Evolutionary conservation across 2,113 vertebrate species (phyloP).

Genomic region (Cathartes aura): DNA sequence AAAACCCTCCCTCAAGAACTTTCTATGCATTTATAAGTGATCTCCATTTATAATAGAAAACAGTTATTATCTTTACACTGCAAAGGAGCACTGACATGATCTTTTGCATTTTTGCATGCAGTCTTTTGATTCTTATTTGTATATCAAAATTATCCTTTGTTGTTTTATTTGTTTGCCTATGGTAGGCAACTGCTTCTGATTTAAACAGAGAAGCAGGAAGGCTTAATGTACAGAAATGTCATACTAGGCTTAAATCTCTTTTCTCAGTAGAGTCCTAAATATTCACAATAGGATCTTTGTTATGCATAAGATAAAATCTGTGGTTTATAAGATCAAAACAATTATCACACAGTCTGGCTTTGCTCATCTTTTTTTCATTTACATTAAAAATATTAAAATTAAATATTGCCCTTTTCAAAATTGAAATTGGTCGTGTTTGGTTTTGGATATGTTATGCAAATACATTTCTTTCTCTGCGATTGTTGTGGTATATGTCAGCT

Average conservation of each 20-base stretch:
- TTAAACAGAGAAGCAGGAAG: background rate
- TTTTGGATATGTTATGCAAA: slow-evolving; percentile 33
- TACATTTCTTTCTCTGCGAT: slow-evolving; percentile 33
- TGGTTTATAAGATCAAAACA: background rate
- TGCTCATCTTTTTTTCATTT: background rate
- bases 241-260: background rate
- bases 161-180: background rate
- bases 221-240: background rate
- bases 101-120: background rate
- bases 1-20: background rate
- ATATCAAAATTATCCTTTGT: background rate
- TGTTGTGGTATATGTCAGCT: slow-evolving; percentile 4
- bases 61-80: background rate
- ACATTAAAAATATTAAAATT: background rate
- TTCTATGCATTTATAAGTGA: background rate
- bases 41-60: background rate
- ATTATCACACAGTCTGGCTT: background rate
- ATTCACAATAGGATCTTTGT: background rate
- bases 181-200: background rate
- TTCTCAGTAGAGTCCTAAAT: background rate
- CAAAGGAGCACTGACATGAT: background rate
- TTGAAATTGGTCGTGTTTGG: background rate
- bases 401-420: slow-evolving; percentile 25
- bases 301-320: background rate
- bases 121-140: background rate